phyloP scores from a whole-genome alignment of 1,140 invertebrate species.

The Ylistrum balloti region DNA sequence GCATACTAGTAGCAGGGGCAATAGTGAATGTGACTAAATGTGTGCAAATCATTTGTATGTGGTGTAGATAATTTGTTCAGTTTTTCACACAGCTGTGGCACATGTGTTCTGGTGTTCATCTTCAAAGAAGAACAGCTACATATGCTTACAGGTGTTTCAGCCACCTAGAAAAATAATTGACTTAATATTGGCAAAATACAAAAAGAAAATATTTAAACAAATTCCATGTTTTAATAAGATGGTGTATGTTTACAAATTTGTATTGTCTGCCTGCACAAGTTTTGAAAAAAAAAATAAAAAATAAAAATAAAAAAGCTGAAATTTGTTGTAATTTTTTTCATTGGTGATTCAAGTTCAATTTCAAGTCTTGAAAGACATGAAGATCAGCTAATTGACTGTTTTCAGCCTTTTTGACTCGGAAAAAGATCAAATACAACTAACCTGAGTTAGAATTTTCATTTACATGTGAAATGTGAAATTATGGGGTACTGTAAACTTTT shows the following conservation, averaged over 20 bases:
- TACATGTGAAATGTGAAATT: too few relatives aligned
- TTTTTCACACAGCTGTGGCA: constrained; percentile 26
- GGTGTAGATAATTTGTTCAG: constrained; percentile 34
- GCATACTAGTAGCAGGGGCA: constrained; percentile 2
- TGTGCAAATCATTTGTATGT: constrained; percentile 34
- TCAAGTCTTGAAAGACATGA: too few relatives aligned
- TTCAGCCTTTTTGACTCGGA: too few relatives aligned
- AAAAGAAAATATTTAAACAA: constrained; percentile 6
- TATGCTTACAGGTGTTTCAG: constrained; percentile 17
- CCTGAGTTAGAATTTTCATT: too few relatives aligned
- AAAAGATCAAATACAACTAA: too few relatives aligned
- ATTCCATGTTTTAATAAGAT: constrained; percentile 40
- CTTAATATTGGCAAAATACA: constrained; percentile 35
- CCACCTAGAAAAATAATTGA: constrained; percentile 16
- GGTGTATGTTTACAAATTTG: constrained; percentile 45
- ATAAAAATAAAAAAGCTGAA: not conserved
- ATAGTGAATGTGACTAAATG: constrained; percentile 20
- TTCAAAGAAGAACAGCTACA: constrained; percentile 25
- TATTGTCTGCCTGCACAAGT: constrained; percentile 63
- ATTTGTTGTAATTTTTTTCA: not conserved
- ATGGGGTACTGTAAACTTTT: too few relatives aligned
- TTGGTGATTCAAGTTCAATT: not conserved
- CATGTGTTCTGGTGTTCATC: constrained; percentile 23
- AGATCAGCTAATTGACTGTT: too few relatives aligned
- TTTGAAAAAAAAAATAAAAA: constrained; percentile 54